Base-by-base conservation (phyloP, 1,140 invertebrate genomes). In the Dendroctonus valens region DNA sequence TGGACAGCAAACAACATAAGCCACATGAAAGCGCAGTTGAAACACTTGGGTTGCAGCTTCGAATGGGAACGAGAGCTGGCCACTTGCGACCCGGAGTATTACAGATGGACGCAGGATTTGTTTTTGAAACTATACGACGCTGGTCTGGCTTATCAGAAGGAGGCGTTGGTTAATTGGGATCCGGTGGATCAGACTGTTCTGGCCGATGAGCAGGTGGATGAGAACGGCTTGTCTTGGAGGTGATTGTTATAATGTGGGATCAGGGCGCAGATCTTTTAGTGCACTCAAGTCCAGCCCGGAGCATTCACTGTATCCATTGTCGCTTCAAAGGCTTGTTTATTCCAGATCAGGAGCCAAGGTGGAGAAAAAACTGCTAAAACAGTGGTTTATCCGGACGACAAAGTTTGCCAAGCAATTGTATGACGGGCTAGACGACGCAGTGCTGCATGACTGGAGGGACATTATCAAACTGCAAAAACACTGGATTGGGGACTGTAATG, bases 141-240 rank as follows among this genome's bases (percentile, higher is more conserved):
- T 49, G 92, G 91, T 12, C 81, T 98, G 39, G 88, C 88, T 11
- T 98, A 98, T 80, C 90, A 91, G 76, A 93, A 90, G 79, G 84
- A 94, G 86, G 89, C 92, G 12, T 81, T 89, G 69, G 97, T 99
- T 0, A 98, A 99, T 82, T 99, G 97, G 97, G 98, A 99, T 86
- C 98, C 98, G 0, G 83, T 99, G 1, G 98, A 99, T 82, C 79
- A 94, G 78, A 99, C 98, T 9, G 98, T 99, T 5, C 79, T 99
- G 60, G 98, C 98, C 12, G 91, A 98, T 82, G 98, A 99, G 79
- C 98, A 99, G 86, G 93, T 99, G 38, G 95, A 97, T 82, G 86
- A 87, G 49, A 85, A 92, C 77, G 93, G 95, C 15, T 84, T 83
- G 70, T 97, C 96, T 0, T 99, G 98, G 98, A 65, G 69, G 65